Evolutionary conservation across 2,888 invertebrate species (phyloP), one percentile per base, ranked within the genome.

Genomic region (Drosophila nr. fundita): DNA sequence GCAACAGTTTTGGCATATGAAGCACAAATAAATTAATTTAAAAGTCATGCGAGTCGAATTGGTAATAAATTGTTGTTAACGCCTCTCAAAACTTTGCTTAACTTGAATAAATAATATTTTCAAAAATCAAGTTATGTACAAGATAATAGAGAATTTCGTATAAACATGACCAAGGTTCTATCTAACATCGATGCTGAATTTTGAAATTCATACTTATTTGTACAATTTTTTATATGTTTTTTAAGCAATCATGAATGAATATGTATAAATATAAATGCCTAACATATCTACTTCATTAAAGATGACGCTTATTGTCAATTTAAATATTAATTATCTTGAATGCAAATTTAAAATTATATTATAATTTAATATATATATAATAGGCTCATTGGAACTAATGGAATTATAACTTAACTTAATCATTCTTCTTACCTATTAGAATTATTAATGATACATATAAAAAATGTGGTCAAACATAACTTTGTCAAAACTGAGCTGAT

Each of bases 11-110:
- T 40, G 42, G 18, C 49, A 58, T 21, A n/a, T 52, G 38, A 32
- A 62, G 48, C 32, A 50, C 36, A 64, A 66, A 62, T 57, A 50
- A 68, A 52, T 27, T 34, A 21, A 11, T 71, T 75, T 62, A n/a
- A 48, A 60, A 68, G 45, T 62, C 55, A 6, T 53, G 55, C 38
- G 32, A 38, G 2, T 27, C 52, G 60, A 60, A 65, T 42, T 34
- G 18, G 36, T 11, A 48, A 57, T 73, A 45, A 18, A 34, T 61
- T 48, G 57, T 34, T 18, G 27, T 11, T 50, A 30, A 15, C 18
- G 29, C 13, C 24, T 29, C 30, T 53, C 8, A 38, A 32, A 32
- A 10, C 11, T 21, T 18, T 7, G n/a, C n/a, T 36, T 3, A 18
- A 29, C 10, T 21, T 13, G 30, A 45, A n/a, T 64, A 15, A 53